Conservation (phyloP, 2,113 vertebrate species). For the Thymallus thymallus region DNA sequence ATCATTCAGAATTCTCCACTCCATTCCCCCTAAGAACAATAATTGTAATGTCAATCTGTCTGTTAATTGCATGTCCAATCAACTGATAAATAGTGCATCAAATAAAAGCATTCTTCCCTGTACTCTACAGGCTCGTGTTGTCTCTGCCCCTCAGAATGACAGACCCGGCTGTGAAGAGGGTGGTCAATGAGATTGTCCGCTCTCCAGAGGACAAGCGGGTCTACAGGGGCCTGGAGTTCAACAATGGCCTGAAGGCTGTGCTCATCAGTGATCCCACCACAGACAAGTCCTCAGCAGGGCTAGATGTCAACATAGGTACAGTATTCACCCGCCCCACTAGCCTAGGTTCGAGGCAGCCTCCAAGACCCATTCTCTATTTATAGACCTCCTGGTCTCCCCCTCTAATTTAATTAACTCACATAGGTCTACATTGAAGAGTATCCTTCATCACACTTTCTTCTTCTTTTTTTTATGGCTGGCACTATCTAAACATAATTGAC, state of each 20-base stretch:
- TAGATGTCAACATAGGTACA: slow-evolving; percentile 97
- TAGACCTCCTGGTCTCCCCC: no score
- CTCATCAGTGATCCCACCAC: slow-evolving; percentile 96
- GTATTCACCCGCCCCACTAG: background rate
- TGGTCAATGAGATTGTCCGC: slow-evolving; percentile 86
- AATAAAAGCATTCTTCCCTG: slow-evolving; percentile 5
- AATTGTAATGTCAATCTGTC: no score
- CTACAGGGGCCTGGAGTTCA: slow-evolving; percentile 89
- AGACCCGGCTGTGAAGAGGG: slow-evolving; percentile 82
- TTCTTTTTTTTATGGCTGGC: slow-evolving; percentile 6
- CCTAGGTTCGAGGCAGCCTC: no score
- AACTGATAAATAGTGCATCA: background rate
- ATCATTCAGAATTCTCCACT: no score
- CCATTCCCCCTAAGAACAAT: no score
- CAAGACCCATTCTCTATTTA: no score
- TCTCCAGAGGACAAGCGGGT: slow-evolving; percentile 95
- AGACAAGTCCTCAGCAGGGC: slow-evolving; percentile 95
- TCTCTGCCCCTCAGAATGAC: slow-evolving; percentile 82
- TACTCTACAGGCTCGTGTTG: slow-evolving; percentile 70
- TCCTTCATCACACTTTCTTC: background rate
- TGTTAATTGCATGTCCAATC: no score
- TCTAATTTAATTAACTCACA: no score
- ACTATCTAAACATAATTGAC: background rate
- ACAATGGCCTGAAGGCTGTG: slow-evolving; percentile 91
- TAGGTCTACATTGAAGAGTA: background rate